Evolutionary conservation across 1,140 invertebrate genomes (phyloP).

Genomic region (Drosophila pruinosa): DNA sequence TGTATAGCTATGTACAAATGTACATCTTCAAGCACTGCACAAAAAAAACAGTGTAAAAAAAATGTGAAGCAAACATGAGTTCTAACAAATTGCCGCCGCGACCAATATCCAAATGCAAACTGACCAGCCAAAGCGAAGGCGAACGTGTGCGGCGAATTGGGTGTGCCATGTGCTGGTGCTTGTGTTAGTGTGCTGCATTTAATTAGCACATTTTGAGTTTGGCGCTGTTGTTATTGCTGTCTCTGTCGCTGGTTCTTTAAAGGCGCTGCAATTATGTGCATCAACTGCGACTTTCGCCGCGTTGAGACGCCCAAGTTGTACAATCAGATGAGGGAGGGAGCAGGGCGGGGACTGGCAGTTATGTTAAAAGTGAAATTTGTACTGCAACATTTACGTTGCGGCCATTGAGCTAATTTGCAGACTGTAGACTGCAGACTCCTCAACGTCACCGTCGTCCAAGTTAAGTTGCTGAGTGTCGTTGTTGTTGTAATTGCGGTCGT

Average conservation of each 20-base stretch:
- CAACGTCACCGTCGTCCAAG: conserved; percentile 21
- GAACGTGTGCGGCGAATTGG: conserved; percentile 4
- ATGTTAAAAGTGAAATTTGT: conserved; percentile 54
- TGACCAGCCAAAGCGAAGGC: background rate
- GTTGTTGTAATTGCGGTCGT: conserved; percentile 19
- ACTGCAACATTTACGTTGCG: conserved; percentile 24
- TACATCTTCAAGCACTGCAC: background rate
- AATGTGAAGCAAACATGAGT: conserved; percentile 66
- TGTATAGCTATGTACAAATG: background rate
- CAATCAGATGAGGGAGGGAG: background rate
- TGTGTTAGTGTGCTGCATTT: background rate
- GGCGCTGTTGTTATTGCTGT: conserved; percentile 19
- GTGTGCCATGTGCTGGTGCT: background rate
- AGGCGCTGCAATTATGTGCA: conserved; percentile 48
- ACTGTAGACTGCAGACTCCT: conserved; percentile 17
- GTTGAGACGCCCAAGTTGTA: conserved; percentile 12
- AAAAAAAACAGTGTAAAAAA: background rate
- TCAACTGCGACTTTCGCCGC: conserved; percentile 40
- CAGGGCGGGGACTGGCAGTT: conserved; percentile 5
- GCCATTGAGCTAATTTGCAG: conserved; percentile 55
- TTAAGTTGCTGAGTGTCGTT: conserved; percentile 11
- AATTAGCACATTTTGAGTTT: conserved; percentile 26
- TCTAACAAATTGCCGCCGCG: conserved; percentile 38
- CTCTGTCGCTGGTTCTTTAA: conserved; percentile 24
- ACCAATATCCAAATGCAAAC: background rate